phyloP scores from a whole-genome alignment of 2,113 vertebrate species.

The Climacteris rufus region DNA sequence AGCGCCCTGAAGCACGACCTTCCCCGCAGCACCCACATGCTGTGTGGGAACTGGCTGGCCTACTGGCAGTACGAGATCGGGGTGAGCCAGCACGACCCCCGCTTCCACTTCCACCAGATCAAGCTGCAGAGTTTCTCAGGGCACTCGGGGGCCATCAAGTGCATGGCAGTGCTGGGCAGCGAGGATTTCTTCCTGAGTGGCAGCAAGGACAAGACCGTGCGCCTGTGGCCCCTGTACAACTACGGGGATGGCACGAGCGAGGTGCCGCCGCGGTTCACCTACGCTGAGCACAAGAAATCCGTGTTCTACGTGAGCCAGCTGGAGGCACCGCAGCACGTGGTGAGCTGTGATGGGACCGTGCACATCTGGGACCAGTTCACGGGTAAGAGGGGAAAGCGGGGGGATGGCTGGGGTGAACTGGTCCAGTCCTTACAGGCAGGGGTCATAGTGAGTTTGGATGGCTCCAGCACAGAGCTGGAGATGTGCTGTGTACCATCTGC shows the following conservation, averaged over 20 bases:
- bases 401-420: not conserved
- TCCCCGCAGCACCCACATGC: slow-evolving; percentile 81
- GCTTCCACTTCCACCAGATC: slow-evolving; percentile 98
- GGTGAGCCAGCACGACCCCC: slow-evolving; percentile 89
- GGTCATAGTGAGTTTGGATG: not conserved
- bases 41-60: slow-evolving; percentile 97
- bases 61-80: slow-evolving; percentile 99
- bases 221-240: slow-evolving; percentile 94
- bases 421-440: not conserved
- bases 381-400: slow-evolving; percentile 70
- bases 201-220: slow-evolving; percentile 95
- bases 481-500: not conserved
- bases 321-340: slow-evolving; percentile 87
- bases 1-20: slow-evolving; percentile 88
- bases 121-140: slow-evolving; percentile 92
- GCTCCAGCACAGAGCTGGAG: not conserved
- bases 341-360: slow-evolving; percentile 94
- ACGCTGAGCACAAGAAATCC: slow-evolving; percentile 87
- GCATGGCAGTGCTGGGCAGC: slow-evolving; percentile 82
- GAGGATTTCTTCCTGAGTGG: slow-evolving; percentile 97
- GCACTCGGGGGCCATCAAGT: slow-evolving; percentile 89
- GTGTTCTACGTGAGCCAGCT: slow-evolving; percentile 91
- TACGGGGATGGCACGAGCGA: slow-evolving; percentile 88
- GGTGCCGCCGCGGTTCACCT: slow-evolving; percentile 81
- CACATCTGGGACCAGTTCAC: slow-evolving; percentile 97